Evolutionary conservation across 2,113 vertebrate genomes (phyloP).

Genomic region (Vimba vimba): DNA sequence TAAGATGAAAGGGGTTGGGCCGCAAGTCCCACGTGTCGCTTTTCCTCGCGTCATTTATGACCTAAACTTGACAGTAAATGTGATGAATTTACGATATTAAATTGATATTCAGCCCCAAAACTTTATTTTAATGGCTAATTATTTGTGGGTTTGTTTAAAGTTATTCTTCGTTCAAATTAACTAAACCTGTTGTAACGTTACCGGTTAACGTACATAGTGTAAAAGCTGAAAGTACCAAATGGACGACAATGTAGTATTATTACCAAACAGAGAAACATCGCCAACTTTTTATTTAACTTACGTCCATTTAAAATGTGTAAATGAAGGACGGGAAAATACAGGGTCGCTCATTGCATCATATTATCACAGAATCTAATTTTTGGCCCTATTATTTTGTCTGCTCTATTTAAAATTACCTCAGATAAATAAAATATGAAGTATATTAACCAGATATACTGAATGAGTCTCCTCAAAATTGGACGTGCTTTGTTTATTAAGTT

Average conservation of each 20-base stretch:
- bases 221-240: not conserved
- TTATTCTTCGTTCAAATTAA: not conserved
- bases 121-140: not conserved
- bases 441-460: not conserved
- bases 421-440: not conserved
- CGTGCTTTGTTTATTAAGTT: constrained; percentile 4
- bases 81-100: not conserved
- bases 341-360: not conserved
- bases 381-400: not conserved
- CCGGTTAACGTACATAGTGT: not conserved
- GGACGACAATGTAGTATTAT: not conserved
- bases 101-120: not conserved
- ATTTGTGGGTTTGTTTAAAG: not conserved
- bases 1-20: constrained; percentile 30
- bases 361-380: not conserved
- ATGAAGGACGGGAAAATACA: not conserved
- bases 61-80: not conserved
- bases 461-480: not conserved
- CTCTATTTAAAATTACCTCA: not conserved
- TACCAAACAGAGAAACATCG: not conserved
- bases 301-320: not conserved
- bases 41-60: not conserved
- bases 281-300: no score
- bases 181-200: not conserved
- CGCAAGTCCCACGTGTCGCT: constrained; percentile 70